Base-by-base conservation (phyloP, 2,113 vertebrate species). In the Zosterops lateralis region DNA sequence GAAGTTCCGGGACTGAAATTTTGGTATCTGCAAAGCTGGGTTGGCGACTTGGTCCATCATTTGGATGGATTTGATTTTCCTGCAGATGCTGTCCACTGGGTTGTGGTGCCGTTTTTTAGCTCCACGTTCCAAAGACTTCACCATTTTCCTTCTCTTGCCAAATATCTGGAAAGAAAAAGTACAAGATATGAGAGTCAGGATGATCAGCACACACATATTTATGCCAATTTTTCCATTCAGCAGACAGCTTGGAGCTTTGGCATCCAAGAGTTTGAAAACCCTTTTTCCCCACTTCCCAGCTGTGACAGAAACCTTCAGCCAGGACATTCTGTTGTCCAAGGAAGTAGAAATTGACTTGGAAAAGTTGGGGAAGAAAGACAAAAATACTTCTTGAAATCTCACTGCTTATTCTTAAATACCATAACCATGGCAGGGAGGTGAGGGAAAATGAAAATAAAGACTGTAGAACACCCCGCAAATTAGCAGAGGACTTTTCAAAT, bases 81-180 rank as follows among this genome's bases (percentile, higher is more conserved):
- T 98, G 93, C 98, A 98, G 82, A 99, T 99, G 95, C 98, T 99
- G 95, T 99, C 98, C 88, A 99, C 98, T 0, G 99, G 99, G 89
- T 99, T 99, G 94, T 98, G 98, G 12, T 97, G 97, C 24, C 97
- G 98, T 22, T 96, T 93, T 7, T 87, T 12, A 54, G n/a, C 74
- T 50, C 96, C 73, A 3, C 40, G 21, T 16, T 56, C 57, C 12
- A 50, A 87, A 67, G 92, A 40, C 97, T 96, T 97, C 22, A 10
- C 19, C 21, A 53, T 62, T 21, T 45, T 28, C 20, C 15, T 34
- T 25, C 11, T 48, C 17, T 40, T 50, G 34, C 29, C 44, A 57
- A 66, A 38, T 29, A 53, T 0, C 93, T 96, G 75, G 29, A 75
- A 91, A 53, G 34, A 71, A 45, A 0, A 79, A 7, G 31, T 20